Evolutionary conservation across 2,113 vertebrate species (phyloP).

Genomic region (Accipiter cooperii): DNA sequence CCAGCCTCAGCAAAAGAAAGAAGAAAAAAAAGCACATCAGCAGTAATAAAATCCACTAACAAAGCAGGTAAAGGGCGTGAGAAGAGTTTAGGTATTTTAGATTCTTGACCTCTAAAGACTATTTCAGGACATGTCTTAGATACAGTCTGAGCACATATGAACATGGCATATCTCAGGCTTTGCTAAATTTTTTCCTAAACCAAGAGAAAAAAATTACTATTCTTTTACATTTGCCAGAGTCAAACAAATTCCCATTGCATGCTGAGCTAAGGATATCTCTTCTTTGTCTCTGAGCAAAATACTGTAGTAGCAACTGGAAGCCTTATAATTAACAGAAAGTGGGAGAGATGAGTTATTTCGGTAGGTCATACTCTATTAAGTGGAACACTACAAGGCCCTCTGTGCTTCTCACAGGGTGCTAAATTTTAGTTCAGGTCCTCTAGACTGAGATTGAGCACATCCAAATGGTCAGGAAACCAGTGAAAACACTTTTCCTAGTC

Average conservation of each 20-base stretch:
- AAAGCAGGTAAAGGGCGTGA: not conserved
- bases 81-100: not conserved
- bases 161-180: not conserved
- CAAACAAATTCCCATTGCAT: slow-evolving; percentile 4
- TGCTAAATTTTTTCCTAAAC: not conserved
- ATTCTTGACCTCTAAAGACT: not conserved
- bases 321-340: slow-evolving; percentile 32
- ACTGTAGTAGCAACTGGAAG: not conserved
- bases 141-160: not conserved
- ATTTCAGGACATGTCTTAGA: not conserved
- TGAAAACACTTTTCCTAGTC: not conserved
- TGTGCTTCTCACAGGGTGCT: not conserved
- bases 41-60: not conserved
- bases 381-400: not conserved
- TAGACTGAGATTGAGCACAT: not conserved
- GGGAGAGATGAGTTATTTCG: not conserved
- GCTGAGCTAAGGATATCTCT: slow-evolving; percentile 7
- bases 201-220: not conserved
- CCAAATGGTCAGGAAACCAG: not conserved
- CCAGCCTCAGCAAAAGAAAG: not conserved
- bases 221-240: not conserved
- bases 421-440: not conserved
- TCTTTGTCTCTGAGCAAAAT: not conserved
- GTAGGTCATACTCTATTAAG: not conserved
- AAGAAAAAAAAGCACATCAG: not conserved